These are phyloP conservation scores for Aradus depressus DNA, from an alignment of 2,888 invertebrate genomes.

Conservation along the genomic window DNA sequence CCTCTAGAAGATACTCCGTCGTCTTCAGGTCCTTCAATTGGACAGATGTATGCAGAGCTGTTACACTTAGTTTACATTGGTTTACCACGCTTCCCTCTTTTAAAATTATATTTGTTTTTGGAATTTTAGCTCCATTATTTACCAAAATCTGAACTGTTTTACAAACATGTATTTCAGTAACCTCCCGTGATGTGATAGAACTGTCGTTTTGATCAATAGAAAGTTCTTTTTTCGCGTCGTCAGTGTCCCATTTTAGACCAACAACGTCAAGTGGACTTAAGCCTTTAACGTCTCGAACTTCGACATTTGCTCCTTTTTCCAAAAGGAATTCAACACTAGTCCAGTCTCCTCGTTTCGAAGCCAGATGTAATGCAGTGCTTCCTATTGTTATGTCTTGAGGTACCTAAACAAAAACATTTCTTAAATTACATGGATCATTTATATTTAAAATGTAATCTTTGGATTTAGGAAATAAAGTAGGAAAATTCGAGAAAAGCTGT, in stretches of 20 bases:
- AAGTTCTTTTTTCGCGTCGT: slow-evolving; percentile 19
- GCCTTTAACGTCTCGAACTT: slow-evolving; percentile 38
- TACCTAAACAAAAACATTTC: slow-evolving; percentile 34
- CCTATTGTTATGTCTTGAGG: slow-evolving; percentile 41
- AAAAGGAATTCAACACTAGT: slow-evolving; percentile 44
- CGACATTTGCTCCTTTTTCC: slow-evolving; percentile 42
- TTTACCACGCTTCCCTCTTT: slow-evolving; percentile 14
- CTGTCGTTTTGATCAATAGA: slow-evolving; percentile 2
- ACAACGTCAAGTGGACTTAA: slow-evolving; percentile 43
- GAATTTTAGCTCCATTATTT: slow-evolving; percentile 28
- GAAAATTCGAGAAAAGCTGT: too few relatives aligned
- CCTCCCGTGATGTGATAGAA: too few relatives aligned
- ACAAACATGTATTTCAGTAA: too few relatives aligned
- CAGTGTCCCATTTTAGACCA: slow-evolving; percentile 42
- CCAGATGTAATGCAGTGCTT: slow-evolving; percentile 50
- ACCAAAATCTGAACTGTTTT: slow-evolving; percentile 35
- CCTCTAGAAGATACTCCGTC: slow-evolving; percentile 30
- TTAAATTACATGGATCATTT: slow-evolving; percentile 4
- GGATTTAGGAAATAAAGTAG: too few relatives aligned
- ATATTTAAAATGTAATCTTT: too few relatives aligned
- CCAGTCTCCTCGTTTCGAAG: slow-evolving; percentile 42
- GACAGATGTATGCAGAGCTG: slow-evolving; percentile 45
- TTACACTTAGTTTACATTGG: slow-evolving; percentile 32
- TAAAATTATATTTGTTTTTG: slow-evolving; percentile 22
- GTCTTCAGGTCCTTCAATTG: slow-evolving; percentile 38